A percentile compares a stretch with the other conserved stretches of the same genome.
phyloP scores from a whole-genome alignment of 2,797 vertebrate genomes.

The Catharus ustulatus region DNA sequence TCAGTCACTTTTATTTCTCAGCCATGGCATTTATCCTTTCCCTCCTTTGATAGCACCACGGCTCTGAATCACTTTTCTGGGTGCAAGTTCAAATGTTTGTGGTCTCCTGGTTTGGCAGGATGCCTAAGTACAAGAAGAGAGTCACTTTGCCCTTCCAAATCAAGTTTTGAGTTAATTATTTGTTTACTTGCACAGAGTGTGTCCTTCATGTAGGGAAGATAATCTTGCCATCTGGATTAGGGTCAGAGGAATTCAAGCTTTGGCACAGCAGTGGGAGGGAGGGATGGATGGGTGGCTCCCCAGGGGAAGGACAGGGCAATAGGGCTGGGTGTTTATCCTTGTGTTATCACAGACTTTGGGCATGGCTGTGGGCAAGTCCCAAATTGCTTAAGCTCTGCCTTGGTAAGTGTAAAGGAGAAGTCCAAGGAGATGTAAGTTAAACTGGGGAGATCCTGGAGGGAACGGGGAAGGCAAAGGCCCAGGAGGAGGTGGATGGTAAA shows the following conservation, averaged over 20 bases:
- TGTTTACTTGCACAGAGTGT: not conserved
- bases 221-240: not conserved
- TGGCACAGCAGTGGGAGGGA: not conserved
- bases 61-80: not conserved
- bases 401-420: not conserved
- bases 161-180: conserved; percentile 52
- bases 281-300: not conserved
- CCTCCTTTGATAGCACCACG: rapidly evolving
- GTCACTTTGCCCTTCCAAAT: conserved; percentile 48
- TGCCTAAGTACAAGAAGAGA: not conserved
- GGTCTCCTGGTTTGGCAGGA: not conserved
- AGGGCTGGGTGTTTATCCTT: not conserved
- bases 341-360: rapidly evolving
- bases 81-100: conserved; percentile 18
- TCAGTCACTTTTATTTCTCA: not conserved
- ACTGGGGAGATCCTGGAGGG: not conserved
- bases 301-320: not conserved
- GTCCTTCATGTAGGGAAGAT: not conserved
- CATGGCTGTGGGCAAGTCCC: not conserved
- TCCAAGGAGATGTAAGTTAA: not conserved
- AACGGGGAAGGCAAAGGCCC: not conserved
- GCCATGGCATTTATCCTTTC: not conserved
- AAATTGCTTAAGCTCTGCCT: not conserved
- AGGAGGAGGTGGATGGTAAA: not conserved
- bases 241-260: not conserved